Conservation (phyloP, 2,113 vertebrate species). For the Xerus inauris region DNA sequence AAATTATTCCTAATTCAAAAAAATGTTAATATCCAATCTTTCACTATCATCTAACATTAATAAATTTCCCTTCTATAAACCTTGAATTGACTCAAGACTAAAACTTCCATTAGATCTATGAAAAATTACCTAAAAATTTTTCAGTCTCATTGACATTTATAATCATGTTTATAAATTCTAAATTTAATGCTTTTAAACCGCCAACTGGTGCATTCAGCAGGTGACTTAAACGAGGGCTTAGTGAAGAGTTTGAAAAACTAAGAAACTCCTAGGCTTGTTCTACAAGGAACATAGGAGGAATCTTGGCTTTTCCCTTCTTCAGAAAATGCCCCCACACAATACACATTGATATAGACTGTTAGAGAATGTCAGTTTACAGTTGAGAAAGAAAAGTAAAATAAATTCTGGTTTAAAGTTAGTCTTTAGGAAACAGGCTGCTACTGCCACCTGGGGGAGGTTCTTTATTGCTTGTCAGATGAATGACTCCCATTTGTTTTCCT, state of each 20-base stretch:
- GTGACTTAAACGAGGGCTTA: neutral
- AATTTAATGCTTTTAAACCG: neutral
- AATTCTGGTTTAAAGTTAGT: slow-evolving; percentile 21
- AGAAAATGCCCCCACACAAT: neutral
- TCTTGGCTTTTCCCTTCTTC: neutral
- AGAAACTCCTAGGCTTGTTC: neutral
- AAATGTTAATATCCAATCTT: neutral
- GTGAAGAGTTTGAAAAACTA: neutral
- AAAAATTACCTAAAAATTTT: neutral
- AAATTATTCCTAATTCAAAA: neutral
- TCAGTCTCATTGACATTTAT: neutral
- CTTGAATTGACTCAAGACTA: neutral
- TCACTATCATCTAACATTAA: neutral
- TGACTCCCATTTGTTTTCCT: slow-evolving; percentile 29
- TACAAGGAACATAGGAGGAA: neutral
- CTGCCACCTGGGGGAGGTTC: slow-evolving; percentile 85
- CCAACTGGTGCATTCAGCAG: neutral
- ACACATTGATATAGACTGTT: neutral
- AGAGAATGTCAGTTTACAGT: slow-evolving; percentile 11
- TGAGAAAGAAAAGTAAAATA: slow-evolving; percentile 46
- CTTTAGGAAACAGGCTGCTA: slow-evolving; percentile 84
- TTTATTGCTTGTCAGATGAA: slow-evolving; percentile 54
- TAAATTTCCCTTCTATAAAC: neutral
- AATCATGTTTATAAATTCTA: neutral
- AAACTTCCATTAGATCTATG: neutral